Percentiles rank a stretch among this genome's conserved stretches.
Conservation (phyloP, 2,888 invertebrate genomes). For the Maniola hyperantus region DNA sequence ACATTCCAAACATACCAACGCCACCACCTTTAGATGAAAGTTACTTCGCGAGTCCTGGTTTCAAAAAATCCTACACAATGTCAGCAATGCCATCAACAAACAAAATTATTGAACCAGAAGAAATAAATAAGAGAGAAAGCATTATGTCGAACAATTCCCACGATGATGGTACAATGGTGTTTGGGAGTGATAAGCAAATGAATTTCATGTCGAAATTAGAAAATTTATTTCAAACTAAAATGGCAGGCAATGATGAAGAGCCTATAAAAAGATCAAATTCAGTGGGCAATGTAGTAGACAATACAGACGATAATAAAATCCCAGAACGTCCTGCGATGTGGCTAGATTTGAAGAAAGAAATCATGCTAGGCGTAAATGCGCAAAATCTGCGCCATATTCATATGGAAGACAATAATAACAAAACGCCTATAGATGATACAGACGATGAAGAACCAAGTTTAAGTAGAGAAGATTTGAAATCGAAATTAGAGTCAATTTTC, state of each 20-base stretch:
- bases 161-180: conserved; percentile 51
- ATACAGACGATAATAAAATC: conserved; percentile 48
- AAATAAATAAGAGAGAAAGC: conserved; percentile 46
- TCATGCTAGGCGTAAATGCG: conserved; percentile 54
- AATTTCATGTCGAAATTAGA: conserved; percentile 73
- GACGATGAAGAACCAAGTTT: conserved; percentile 57
- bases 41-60: conserved; percentile 53
- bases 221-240: conserved; percentile 67
- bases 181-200: conserved; percentile 55
- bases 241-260: conserved; percentile 54
- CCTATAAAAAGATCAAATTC: conserved; percentile 67
- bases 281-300: conserved; percentile 60
- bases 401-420: conserved; percentile 46
- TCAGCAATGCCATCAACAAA: conserved; percentile 44
- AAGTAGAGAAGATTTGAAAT: conserved; percentile 68
- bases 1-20: conserved; percentile 60
- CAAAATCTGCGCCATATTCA: conserved; percentile 58
- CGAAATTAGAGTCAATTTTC: conserved; percentile 70
- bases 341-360: conserved; percentile 66
- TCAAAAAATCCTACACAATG: conserved; percentile 52
- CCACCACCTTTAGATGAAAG: conserved; percentile 73
- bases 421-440: conserved; percentile 43
- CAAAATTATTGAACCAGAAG: conserved; percentile 40
- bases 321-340: conserved; percentile 58
- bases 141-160: conserved; percentile 47